phyloP scores from a whole-genome alignment of 2,888 invertebrate genomes.

The Dryobotodes eremita region DNA sequence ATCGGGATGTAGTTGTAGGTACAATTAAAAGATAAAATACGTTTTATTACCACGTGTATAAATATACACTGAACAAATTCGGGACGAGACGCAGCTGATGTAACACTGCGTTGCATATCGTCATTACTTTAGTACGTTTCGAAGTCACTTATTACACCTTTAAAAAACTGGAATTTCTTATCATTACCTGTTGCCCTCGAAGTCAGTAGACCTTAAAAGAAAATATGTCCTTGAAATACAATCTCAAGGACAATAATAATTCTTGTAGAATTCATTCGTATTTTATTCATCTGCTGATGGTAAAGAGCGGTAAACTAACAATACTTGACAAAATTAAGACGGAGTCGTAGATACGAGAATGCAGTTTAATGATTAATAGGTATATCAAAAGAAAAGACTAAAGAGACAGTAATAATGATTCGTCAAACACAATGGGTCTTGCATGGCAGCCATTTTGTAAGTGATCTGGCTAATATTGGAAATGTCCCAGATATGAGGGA shows the following conservation, averaged over 20 bases:
- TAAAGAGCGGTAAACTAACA: background rate
- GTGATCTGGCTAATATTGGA: constrained; percentile 13
- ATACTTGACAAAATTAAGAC: background rate
- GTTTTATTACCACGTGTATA: constrained; percentile 38
- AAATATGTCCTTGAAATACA: constrained; percentile 4
- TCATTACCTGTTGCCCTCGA: background rate
- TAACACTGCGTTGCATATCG: constrained; percentile 41
- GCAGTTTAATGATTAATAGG: constrained; percentile 7
- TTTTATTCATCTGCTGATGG: constrained; percentile 6
- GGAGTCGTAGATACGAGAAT: constrained; percentile 2
- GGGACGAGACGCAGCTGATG: constrained; percentile 58
- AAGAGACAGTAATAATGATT: constrained; percentile 4
- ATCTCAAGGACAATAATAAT: constrained; percentile 4
- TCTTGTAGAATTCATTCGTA: background rate
- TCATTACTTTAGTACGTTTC: constrained; percentile 30
- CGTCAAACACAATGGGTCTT: background rate
- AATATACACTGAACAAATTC: constrained; percentile 38
- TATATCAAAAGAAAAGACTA: background rate
- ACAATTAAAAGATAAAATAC: constrained; percentile 44
- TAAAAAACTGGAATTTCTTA: constrained; percentile 2
- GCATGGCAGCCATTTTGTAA: constrained; percentile 21
- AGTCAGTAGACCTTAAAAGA: background rate
- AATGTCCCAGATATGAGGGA: constrained; percentile 16
- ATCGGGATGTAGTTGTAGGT: constrained; percentile 46
- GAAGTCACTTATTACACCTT: background rate